phyloP scores from a whole-genome alignment of 2,888 invertebrate genomes.

The Copidosoma aretas region DNA sequence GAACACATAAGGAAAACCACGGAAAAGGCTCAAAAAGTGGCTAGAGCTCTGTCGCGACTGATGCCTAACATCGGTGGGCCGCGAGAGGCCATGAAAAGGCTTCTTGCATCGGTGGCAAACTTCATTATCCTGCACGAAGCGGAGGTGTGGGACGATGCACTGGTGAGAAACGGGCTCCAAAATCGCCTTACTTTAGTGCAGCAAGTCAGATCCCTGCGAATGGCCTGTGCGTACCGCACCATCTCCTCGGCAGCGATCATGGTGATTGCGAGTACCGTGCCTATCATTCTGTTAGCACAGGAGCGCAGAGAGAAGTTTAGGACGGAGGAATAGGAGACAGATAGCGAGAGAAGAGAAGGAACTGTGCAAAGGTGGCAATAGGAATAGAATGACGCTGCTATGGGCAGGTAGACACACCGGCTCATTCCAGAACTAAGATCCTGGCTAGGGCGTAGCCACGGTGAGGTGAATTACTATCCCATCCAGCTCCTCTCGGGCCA shows the following conservation, averaged over 20 bases:
- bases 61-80: conserved; percentile 1
- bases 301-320: neutral
- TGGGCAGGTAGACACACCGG: neutral
- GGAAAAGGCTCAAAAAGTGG: neutral
- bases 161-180: neutral
- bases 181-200: neutral
- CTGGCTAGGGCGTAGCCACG: no score
- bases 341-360: neutral
- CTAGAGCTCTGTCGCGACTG: neutral
- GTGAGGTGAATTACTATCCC: no score
- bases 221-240: neutral
- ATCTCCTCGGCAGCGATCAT: neutral
- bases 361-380: neutral
- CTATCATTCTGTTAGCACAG: neutral
- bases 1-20: no score
- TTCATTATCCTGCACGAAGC: neutral
- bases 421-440: neutral
- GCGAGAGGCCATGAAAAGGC: neutral
- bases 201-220: neutral
- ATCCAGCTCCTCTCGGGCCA: no score
- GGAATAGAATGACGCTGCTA: neutral
- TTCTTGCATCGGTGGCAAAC: neutral
- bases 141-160: neutral
- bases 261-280: neutral
- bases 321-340: no score